These are phyloP conservation scores for Metalampra italica DNA, from an alignment of 2,888 invertebrate genomes.

Conservation along the genomic window DNA sequence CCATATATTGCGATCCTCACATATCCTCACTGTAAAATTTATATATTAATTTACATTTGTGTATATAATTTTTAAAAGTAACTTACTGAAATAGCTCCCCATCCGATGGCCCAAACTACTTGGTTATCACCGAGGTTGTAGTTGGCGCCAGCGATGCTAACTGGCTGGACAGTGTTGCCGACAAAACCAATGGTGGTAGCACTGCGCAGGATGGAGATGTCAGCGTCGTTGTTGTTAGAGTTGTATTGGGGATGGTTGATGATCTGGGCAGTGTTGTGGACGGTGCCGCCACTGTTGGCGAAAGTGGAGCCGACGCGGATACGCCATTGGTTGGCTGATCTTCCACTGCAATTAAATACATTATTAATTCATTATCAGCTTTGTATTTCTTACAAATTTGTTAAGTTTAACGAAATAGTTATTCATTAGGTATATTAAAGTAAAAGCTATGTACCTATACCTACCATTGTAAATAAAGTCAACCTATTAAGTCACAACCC, in stretches of 20 bases:
- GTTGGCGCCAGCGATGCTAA: constrained; percentile 34
- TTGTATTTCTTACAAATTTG: too few species aligned
- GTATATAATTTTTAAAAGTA: too few species aligned
- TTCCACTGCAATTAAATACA: constrained; percentile 22
- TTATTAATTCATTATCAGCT: too few species aligned
- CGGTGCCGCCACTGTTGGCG: constrained; percentile 34
- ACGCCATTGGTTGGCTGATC: constrained; percentile 24
- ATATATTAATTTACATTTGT: too few species aligned
- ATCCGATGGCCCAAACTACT: constrained; percentile 45
- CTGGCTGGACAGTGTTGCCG: constrained; percentile 24
- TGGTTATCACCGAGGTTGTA: constrained; percentile 39
- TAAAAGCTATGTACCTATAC: too few species aligned
- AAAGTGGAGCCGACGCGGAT: constrained; percentile 31
- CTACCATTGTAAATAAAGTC: too few species aligned
- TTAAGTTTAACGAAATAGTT: too few species aligned
- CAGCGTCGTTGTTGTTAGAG: constrained; percentile 23
- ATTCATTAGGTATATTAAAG: too few species aligned
- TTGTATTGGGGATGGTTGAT: constrained; percentile 30
- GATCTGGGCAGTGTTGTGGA: constrained; percentile 16
- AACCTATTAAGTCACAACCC: too few species aligned
- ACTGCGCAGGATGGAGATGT: constrained; percentile 36
- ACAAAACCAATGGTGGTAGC: constrained; percentile 16
- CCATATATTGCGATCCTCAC: too few species aligned
- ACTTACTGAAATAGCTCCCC: constrained; percentile 44
- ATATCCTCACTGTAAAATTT: too few species aligned